Evolutionary conservation across 1,140 invertebrate genomes (phyloP).

Genomic region (Magallana gigas): DNA sequence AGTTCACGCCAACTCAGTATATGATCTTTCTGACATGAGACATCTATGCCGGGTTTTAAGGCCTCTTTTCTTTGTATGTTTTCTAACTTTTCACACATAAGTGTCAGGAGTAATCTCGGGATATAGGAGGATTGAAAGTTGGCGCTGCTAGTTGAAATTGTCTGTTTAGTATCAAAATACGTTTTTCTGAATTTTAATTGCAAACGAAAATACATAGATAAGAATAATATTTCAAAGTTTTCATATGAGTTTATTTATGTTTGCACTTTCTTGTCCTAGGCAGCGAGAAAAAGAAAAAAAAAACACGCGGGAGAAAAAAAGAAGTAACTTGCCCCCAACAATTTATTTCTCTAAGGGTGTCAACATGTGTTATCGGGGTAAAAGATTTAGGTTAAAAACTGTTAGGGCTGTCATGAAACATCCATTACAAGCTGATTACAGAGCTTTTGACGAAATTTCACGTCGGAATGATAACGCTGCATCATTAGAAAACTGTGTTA

Average conservation of each 20-base stretch:
- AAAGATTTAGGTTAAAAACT: conserved; percentile 32
- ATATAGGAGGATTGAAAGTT: conserved; percentile 26
- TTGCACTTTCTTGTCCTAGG: conserved; percentile 34
- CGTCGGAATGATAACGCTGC: conserved; percentile 5
- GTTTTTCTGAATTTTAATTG: conserved; percentile 32
- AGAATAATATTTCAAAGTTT: conserved; percentile 37
- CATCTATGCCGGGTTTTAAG: conserved; percentile 20
- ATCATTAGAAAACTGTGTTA: conserved; percentile 27
- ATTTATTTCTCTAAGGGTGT: conserved; percentile 10
- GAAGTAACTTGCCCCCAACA: not conserved
- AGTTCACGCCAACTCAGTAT: not conserved
- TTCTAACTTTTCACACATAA: conserved; percentile 38
- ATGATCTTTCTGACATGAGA: conserved; percentile 32
- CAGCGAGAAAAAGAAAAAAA: not conserved
- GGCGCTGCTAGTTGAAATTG: conserved; percentile 3
- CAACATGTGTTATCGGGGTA: conserved; percentile 23
- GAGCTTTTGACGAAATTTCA: conserved; percentile 18
- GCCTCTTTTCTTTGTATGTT: conserved; percentile 25
- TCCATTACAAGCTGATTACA: conserved; percentile 26
- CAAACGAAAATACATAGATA: conserved; percentile 31
- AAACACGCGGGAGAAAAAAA: no score
- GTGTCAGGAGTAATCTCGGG: conserved; percentile 24
- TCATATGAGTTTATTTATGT: conserved; percentile 37
- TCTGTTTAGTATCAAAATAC: conserved; percentile 34
- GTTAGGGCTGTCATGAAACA: not conserved